These are phyloP conservation scores for Stramonita haemastoma DNA, from an alignment of 2,888 invertebrate genomes.

Conservation along the genomic window DNA sequence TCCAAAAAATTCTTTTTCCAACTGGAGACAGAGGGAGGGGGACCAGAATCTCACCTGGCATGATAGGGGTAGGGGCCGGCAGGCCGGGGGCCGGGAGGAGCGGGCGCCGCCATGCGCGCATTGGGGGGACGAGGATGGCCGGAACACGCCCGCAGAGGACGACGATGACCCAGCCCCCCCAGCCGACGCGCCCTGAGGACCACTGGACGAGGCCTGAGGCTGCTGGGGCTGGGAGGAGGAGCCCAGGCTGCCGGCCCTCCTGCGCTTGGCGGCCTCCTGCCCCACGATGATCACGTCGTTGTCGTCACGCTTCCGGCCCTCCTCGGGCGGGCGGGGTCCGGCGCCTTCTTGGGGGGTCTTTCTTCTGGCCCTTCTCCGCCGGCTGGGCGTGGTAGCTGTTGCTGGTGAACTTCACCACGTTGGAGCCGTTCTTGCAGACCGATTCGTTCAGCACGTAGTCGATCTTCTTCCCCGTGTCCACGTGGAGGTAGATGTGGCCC, in stretches of 20 bases:
- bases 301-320: constrained; percentile 25
- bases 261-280: constrained; percentile 7
- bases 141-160: constrained; percentile 7
- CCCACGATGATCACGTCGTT: constrained; percentile 42
- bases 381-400: constrained; percentile 43
- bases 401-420: constrained; percentile 43
- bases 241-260: background rate
- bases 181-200: background rate
- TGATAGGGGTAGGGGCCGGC: background rate
- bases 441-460: constrained; percentile 42
- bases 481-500: constrained; percentile 34
- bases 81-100: background rate
- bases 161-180: background rate
- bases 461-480: constrained; percentile 39
- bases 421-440: constrained; percentile 40
- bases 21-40: too few relatives aligned
- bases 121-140: constrained; percentile 29
- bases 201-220: background rate
- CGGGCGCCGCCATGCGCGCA: constrained; percentile 9
- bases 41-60: background rate
- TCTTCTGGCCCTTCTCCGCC: constrained; percentile 26
- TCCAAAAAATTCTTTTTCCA: too few relatives aligned
- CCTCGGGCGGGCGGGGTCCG: background rate
- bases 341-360: constrained; percentile 8
- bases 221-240: background rate